Evolutionary conservation across 2,888 invertebrate genomes (phyloP), one percentile per base, ranked within the genome.

Genomic region (Dynastes tityus): DNA sequence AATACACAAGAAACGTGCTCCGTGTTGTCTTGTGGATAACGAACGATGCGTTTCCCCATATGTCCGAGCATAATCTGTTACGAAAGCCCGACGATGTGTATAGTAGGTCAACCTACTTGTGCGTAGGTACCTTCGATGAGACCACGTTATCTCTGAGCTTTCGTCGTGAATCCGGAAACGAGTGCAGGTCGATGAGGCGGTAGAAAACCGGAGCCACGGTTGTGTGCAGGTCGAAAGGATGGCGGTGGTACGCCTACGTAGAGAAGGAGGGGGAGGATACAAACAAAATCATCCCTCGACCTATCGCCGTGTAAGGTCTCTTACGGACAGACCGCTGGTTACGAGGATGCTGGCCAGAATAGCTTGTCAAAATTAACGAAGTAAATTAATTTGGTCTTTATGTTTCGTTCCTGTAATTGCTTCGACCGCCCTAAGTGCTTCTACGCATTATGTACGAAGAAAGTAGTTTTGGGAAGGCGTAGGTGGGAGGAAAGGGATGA

Each of bases 341-440:
- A 61, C 73, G 37, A 74, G 73, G 73, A 74, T 74, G 61, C 61
- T 45, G 32, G 45, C 29, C 61, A 61, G 73, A 74, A 74, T 74
- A 55, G 61, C 73, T 74, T 74, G 73, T 74, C 73, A 74, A 74
- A 74, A 74, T 74, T 74, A 74, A 74, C 73, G 73, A 74, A 74
- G 73, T 74, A 61, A 74, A 74, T 74, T 74, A 74, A 74, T 74
- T 74, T 27, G 73, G 73, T 61, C 61, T 74, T 74, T 40, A 58
- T 58, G 73, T 73, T 61, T 74, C 51, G 73, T 49, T 74, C 27
- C 73, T 45, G 61, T 61, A 74, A 74, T 74, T 61, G 73, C 40
- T 61, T 74, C 55, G 45, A 22, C 13, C 45, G 45, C 37, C 27
- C 45, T 63, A 74, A 74, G 58, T 61, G 73, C 55, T 61, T 37